Conservation (phyloP, 2,888 invertebrate species). For the Phalera bucephala region DNA sequence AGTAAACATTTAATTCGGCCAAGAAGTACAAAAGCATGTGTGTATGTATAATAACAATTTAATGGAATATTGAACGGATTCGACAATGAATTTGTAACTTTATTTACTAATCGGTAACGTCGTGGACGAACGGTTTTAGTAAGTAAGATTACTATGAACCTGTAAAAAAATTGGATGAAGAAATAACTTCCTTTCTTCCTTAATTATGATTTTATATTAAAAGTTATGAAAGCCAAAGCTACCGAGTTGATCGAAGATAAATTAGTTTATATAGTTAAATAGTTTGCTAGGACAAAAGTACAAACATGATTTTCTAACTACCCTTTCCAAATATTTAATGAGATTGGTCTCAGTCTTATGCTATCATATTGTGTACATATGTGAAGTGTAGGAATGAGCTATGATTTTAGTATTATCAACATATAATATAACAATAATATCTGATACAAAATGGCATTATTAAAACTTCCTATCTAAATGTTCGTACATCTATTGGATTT, state of each 20-base stretch:
- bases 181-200: too few species aligned
- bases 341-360: conserved; percentile 73
- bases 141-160: too few species aligned
- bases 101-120: too few species aligned
- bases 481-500: conserved; percentile 23
- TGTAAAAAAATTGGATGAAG: too few species aligned
- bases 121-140: too few species aligned
- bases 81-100: too few species aligned
- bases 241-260: background rate
- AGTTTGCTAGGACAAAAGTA: conserved; percentile 26
- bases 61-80: too few species aligned
- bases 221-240: too few species aligned
- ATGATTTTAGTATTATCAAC: conserved; percentile 1
- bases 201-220: too few species aligned
- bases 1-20: too few species aligned
- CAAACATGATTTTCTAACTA: conserved; percentile 28
- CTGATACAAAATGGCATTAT: conserved; percentile 54
- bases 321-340: conserved; percentile 32
- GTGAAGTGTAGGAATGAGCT: conserved; percentile 29
- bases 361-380: conserved; percentile 34
- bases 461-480: conserved; percentile 61
- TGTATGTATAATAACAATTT: too few species aligned
- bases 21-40: too few species aligned
- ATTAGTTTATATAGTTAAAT: background rate
- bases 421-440: conserved; percentile 34